Evolutionary conservation across 92 coral and sea anemone genomes (phyloP), one percentile per base, ranked within the genome.

Genomic region (Galaxea fascicularis): DNA sequence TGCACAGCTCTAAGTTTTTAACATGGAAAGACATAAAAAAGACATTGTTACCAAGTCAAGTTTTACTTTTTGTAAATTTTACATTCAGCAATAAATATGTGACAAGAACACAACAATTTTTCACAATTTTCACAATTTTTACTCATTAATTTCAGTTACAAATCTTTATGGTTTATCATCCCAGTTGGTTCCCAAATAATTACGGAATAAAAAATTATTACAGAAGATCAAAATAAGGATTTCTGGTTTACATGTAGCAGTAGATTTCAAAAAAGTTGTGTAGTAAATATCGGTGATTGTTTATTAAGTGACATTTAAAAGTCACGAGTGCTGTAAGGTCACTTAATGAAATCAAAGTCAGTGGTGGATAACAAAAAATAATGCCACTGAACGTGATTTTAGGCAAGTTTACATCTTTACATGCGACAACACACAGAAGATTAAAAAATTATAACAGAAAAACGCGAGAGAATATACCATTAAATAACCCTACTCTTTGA

Each of bases 301-400:
- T 78, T 26, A 17, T 49, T 49, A 49, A 78, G 56, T 58, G 65
- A 51, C 49, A 35, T 70, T 78, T 72, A 47, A 87, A 39, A 60
- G 47, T 44, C 20, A 71, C 0, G 10, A 26, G 35, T 27, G 57
- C 70, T 20, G 64, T 14, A 18, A 79, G 15, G 35, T 49, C 30
- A 71, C 59, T 67, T n/a, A 1, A 65, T 44, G 8, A n/a, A 7
- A 65, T 65, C 12, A 20, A 49, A 65, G 45, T 78, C 62, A 64
- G 46, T 12, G 63, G 22, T 59, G 21, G 22, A 76, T 57, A 17
- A 46, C 41, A 35, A 68, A n/a, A 25, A 5, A n/a, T 27, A 30
- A 69, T 21, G 21, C 41, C 54, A 10, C 60, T 20, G 44, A 18
- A 56, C 24, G 31, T 14, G 35, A 57, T 81, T 82, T 41, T 35